Conservation (phyloP, 2,113 vertebrate species). For the Anoplopoma fimbria region DNA sequence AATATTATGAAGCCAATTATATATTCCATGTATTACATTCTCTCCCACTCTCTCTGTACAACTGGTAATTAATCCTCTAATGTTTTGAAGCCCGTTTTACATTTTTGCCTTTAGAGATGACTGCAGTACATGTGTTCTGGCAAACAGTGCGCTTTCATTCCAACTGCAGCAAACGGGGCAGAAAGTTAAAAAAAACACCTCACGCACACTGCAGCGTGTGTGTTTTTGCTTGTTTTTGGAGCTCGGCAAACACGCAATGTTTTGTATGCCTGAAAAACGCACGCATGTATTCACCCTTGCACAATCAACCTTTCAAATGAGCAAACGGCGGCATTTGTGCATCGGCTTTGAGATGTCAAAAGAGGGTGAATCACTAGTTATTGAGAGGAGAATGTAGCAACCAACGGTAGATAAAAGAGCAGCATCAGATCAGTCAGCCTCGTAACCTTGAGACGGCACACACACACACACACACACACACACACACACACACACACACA, state of each 20-base stretch:
- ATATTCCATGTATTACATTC: conserved; percentile 30
- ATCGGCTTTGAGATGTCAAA: conserved; percentile 19
- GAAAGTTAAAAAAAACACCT: conserved; percentile 26
- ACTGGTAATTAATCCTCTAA: conserved; percentile 58
- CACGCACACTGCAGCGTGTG: not conserved
- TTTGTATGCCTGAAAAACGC: conserved; percentile 32
- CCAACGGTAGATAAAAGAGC: conserved; percentile 35
- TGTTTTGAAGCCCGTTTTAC: conserved; percentile 40
- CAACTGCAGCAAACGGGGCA: conserved; percentile 19
- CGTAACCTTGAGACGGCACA: conserved; percentile 23
- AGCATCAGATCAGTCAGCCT: conserved; percentile 14
- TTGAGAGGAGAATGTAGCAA: conserved; percentile 15
- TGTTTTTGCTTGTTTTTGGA: conserved; percentile 42
- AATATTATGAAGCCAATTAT: conserved; percentile 57
- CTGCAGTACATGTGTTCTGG: conserved; percentile 47
- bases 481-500: not conserved
- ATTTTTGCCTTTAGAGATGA: conserved; percentile 36
- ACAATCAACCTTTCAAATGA: conserved; percentile 48
- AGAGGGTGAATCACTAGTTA: conserved; percentile 17
- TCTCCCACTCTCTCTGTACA: conserved; percentile 13
- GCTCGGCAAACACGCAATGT: conserved; percentile 33
- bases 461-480: not conserved
- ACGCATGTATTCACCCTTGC: conserved; percentile 9
- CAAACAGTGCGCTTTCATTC: conserved; percentile 50
- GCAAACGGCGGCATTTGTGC: not conserved